Base-by-base conservation (phyloP, 2,113 vertebrate species). In the Enhydra lutris region DNA sequence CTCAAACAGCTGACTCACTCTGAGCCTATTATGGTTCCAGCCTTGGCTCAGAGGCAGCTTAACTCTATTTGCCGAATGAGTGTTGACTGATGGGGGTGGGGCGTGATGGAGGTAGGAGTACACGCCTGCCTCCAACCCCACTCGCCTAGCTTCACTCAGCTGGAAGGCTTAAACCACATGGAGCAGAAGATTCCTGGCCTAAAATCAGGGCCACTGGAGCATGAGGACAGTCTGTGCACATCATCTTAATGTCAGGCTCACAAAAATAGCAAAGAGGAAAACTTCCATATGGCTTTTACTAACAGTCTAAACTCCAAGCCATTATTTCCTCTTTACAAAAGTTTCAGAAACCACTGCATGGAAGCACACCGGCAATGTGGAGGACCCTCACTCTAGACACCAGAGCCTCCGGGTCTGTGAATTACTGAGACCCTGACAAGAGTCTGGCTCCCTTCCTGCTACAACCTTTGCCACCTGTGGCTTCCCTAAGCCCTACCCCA, bases 1-100 rank as follows among this genome's bases (percentile, higher is more conserved):
- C 81, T 97, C 96, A 93, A 88, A 95, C 69, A 89, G 80, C 95
- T 97, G 94, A 97, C 90, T 98, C 95, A 97, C n/a, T 78, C 61
- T 13, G 47, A 94, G 67, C 84, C 92, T 76, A 29, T 71, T 88
- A 76, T 13, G 85, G 79, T 91, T 92, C 92, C 94, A 94, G 92
- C 76, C 76, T 4, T 96, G 97, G 92, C 90, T 96, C 59, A 36
- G 87, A 94, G 91, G 92, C 96, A 97, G 92, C 94, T 95, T 93
- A 81, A 85, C 81, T 97, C 71, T 90, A 65, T 93, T 55, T 94
- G 94, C 95, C 78, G 87, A 95, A 42, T 50, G 69, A 96, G 71
- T 95, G 86, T 42, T 93, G 92, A 96, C 81, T 93, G 92, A 74
- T 31, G 79, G 78, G 34, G 52, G 52, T 87, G 91, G 84, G 39